A percentile compares a stretch with the other conserved stretches of the same genome.
Conservation (phyloP, 30 jellyfish, hydroid and myxozoan species). For the Turritopsis dohrnii region DNA sequence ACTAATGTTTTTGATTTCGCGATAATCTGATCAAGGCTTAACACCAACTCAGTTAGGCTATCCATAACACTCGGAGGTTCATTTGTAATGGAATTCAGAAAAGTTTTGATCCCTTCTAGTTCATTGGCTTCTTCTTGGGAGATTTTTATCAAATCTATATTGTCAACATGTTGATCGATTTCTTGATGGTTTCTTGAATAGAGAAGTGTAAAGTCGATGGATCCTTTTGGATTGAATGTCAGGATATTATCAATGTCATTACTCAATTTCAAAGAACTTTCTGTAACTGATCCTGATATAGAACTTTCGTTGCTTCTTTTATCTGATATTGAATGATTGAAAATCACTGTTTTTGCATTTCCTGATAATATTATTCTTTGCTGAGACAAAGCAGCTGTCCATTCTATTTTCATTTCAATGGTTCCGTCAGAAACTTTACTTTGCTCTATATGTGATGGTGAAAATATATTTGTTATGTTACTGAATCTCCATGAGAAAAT, state of each 20-base stretch:
- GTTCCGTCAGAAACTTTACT: not conserved
- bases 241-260: not conserved
- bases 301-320: not conserved
- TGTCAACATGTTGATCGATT: not conserved
- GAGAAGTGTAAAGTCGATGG: not conserved
- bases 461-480: not conserved
- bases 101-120: not conserved
- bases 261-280: not conserved
- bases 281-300: not conserved
- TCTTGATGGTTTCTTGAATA: not conserved
- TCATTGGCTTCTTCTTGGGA: not conserved
- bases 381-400: not conserved
- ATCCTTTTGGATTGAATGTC: not conserved
- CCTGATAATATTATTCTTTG: not conserved
- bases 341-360: not conserved
- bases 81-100: not conserved
- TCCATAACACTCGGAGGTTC: not conserved
- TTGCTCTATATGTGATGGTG: not conserved
- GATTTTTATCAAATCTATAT: not conserved
- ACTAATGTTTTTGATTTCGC: not conserved
- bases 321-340: not conserved
- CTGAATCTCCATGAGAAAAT: not conserved
- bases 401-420: not conserved
- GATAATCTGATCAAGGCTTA: not conserved
- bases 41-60: not conserved